phyloP scores from a whole-genome alignment of 2,797 vertebrate genomes.

The Falco naumanni region DNA sequence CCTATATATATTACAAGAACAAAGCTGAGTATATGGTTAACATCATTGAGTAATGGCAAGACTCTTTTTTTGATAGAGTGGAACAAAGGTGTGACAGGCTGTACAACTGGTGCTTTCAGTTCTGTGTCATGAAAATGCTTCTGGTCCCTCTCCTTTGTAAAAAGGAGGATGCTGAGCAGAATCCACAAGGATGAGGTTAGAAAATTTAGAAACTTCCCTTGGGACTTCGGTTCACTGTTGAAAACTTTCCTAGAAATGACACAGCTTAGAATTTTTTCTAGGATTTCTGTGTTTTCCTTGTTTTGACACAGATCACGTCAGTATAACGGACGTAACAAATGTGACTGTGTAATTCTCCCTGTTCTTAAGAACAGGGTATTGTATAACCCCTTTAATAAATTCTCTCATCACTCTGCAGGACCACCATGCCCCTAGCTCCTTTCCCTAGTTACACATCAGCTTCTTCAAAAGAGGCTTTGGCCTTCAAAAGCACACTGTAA shows the following conservation, averaged over 20 bases:
- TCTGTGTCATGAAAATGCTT: not conserved
- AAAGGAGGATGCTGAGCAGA: not conserved
- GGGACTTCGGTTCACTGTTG: not conserved
- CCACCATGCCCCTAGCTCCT: not conserved
- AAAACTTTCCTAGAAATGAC: not conserved
- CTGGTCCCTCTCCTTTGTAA: not conserved
- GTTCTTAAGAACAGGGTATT: not conserved
- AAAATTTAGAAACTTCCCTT: not conserved
- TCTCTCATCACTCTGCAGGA: not conserved
- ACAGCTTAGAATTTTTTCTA: not conserved
- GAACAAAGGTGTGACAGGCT: not conserved
- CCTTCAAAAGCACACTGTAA: not conserved
- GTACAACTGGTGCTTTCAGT: not conserved
- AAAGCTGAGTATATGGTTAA: not conserved
- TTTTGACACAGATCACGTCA: not conserved
- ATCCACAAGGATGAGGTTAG: not conserved
- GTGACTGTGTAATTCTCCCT: not conserved
- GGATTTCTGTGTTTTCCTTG: not conserved
- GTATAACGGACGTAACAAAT: not conserved
- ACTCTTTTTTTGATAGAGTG: not conserved
- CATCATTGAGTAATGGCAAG: not conserved
- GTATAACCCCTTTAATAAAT: not conserved
- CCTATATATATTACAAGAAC: not conserved
- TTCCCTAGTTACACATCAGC: not conserved
- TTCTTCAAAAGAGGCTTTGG: not conserved